A percentile compares a stretch with the other conserved stretches of the same genome.
Evolutionary conservation across 1,140 invertebrate species (phyloP).

Genomic region (Oncopeltus fasciatus): DNA sequence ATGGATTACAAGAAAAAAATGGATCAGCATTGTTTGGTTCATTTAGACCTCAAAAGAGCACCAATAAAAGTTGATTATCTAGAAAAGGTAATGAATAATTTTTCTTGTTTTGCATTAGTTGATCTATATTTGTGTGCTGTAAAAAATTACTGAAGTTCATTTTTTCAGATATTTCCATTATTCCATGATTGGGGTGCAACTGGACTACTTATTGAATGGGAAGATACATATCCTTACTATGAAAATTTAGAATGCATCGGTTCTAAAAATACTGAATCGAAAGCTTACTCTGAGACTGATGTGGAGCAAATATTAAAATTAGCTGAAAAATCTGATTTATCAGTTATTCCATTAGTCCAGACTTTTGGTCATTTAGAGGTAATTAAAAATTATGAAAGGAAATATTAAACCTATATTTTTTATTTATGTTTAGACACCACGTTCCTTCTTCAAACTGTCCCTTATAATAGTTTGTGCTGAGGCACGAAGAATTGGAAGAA

Average conservation of each 20-base stretch:
- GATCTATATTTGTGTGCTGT: no score
- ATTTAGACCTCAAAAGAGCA: slow-evolving; percentile 63
- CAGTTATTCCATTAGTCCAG: slow-evolving; percentile 84
- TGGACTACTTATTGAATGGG: slow-evolving; percentile 78
- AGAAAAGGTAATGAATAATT: slow-evolving; percentile 38
- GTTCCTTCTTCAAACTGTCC: slow-evolving; percentile 10
- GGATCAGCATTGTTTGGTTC: slow-evolving; percentile 36
- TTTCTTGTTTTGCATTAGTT: neutral
- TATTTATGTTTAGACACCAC: neutral
- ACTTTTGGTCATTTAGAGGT: slow-evolving; percentile 88
- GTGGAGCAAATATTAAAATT: slow-evolving; percentile 40
- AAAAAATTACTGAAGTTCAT: no score
- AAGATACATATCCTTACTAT: slow-evolving; percentile 80
- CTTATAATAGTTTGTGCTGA: slow-evolving; percentile 54
- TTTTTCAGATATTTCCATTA: slow-evolving; percentile 39
- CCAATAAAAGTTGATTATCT: slow-evolving; percentile 51
- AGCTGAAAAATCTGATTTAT: slow-evolving; percentile 46
- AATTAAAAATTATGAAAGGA: slow-evolving; percentile 1
- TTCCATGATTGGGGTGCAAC: slow-evolving; percentile 57
- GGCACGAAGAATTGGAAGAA: slow-evolving; percentile 56
- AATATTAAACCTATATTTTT: neutral
- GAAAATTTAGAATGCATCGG: slow-evolving; percentile 46
- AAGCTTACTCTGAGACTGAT: slow-evolving; percentile 41
- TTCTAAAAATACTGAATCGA: slow-evolving; percentile 35
- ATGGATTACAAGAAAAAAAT: slow-evolving; percentile 11